A percentile compares a stretch with the other conserved stretches of the same genome.
These are phyloP conservation scores for Dipus sagitta DNA, from an alignment of 2,797 vertebrate genomes.

Conservation along the genomic window DNA sequence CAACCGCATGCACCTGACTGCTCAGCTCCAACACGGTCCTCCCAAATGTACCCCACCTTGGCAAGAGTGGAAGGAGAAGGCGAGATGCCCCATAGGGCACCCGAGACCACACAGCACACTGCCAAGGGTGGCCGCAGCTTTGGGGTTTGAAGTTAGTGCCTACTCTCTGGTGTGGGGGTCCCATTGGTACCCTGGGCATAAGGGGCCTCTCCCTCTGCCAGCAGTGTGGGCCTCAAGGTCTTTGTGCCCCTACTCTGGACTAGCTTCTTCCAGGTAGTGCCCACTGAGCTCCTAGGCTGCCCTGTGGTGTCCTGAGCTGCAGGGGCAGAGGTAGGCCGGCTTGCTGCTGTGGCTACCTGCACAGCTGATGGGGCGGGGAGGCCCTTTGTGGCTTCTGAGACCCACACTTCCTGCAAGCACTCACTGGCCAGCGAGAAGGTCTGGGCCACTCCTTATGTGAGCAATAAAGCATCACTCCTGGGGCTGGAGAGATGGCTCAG, in stretches of 20 bases:
- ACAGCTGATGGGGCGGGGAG: neutral
- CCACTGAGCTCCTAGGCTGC: neutral
- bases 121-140: neutral
- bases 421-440: neutral
- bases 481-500: too few relatives aligned
- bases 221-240: neutral
- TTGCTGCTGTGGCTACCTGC: rapidly evolving
- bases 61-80: neutral
- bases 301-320: neutral
- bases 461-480: neutral
- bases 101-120: neutral
- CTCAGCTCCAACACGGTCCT: neutral
- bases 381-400: neutral
- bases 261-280: too few relatives aligned
- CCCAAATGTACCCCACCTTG: neutral
- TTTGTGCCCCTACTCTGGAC: neutral
- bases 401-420: neutral
- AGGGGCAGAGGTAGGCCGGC: neutral
- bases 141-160: neutral
- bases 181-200: rapidly evolving
- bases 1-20: neutral
- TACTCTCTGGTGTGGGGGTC: neutral
- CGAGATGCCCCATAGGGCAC: too few relatives aligned
- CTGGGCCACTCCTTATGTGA: neutral
- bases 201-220: neutral